Evolutionary conservation across 1,140 invertebrate species (phyloP), one percentile per base, ranked within the genome.

Genomic region (Sitophilus oryzae): DNA sequence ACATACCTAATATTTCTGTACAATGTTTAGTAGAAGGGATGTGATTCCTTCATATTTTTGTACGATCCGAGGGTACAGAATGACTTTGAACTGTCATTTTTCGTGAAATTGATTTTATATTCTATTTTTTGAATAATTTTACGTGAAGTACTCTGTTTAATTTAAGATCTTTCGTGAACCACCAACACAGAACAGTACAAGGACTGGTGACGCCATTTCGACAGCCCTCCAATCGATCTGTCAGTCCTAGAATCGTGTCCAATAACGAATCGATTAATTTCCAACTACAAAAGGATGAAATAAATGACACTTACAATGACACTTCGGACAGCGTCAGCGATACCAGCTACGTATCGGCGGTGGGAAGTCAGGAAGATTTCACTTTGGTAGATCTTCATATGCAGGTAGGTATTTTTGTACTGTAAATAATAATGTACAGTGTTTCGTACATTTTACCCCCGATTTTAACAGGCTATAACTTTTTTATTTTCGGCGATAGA

Each of bases 301-400:
- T 59, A 9, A 72, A 71, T 37, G 69, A 69, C 19, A 55, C 61
- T 5, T 47, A 74, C 14, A 63, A 69, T 3, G 79, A 81, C 61
- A 79, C 77, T 0, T 80, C 79, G 0, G 84, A 87, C 61, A 89
- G 86, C 1, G 77, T 89, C 1, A 90, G 88, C 3, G 88, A 85
- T 11, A 89, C 83, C 2, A 96, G 92, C 0, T 96, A 93, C 63
- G 90, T 91, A 46, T 95, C 91, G 0, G 93, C 93, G 2, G 81
- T 93, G 50, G 93, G 90, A 0, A 94, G 91, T n/a, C 91, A 94
- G 69, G 90, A 93, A 73, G 91, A 95, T 66, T 85, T 93, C 66
- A 89, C 91, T 1, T 72, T 96, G 45, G 89, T 97, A 0, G 94
- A 97, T 77, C 75, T 97, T 4, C 91, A 96, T 65, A 91, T 92